Percentiles rank a stretch among this genome's conserved stretches.
These are phyloP conservation scores for Escarpia spicata DNA, from an alignment of 2,888 invertebrate species.

Conservation along the genomic window DNA sequence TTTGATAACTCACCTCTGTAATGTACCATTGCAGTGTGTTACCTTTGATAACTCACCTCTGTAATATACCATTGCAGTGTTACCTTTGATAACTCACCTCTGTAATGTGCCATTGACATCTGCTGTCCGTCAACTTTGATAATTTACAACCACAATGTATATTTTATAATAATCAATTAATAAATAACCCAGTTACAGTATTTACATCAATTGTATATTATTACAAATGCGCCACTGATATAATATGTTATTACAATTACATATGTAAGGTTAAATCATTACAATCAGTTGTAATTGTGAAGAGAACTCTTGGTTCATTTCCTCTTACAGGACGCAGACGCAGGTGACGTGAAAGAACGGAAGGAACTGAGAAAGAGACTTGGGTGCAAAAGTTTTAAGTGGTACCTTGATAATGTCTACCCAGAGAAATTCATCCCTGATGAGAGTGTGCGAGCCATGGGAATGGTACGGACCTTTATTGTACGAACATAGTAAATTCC, in stretches of 20 bases:
- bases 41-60: too few relatives aligned
- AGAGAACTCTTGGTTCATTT: not conserved
- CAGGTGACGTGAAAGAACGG: constrained; percentile 84
- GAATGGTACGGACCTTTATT: constrained; percentile 60
- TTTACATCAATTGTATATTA: too few relatives aligned
- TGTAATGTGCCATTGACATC: too few relatives aligned
- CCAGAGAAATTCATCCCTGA: constrained; percentile 89
- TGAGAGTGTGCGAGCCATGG: constrained; percentile 76
- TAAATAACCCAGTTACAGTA: not conserved
- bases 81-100: too few relatives aligned
- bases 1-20: not conserved
- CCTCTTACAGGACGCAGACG: constrained; percentile 46
- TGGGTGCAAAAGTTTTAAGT: constrained; percentile 87
- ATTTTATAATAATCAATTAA: too few relatives aligned
- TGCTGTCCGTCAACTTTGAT: not conserved
- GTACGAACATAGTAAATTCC: not conserved
- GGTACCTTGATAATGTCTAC: constrained; percentile 89
- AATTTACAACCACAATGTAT: not conserved
- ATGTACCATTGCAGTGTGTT: not conserved
- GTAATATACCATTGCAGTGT: too few relatives aligned
- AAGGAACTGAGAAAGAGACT: constrained; percentile 79
- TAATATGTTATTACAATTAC: not conserved
- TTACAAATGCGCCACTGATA: too few relatives aligned
- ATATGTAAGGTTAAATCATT: not conserved
- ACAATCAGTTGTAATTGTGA: constrained; percentile 54